Percentiles rank a stretch among this genome's conserved stretches.
Conservation (phyloP, 1,140 invertebrate species). For the Bombus waltoni region DNA sequence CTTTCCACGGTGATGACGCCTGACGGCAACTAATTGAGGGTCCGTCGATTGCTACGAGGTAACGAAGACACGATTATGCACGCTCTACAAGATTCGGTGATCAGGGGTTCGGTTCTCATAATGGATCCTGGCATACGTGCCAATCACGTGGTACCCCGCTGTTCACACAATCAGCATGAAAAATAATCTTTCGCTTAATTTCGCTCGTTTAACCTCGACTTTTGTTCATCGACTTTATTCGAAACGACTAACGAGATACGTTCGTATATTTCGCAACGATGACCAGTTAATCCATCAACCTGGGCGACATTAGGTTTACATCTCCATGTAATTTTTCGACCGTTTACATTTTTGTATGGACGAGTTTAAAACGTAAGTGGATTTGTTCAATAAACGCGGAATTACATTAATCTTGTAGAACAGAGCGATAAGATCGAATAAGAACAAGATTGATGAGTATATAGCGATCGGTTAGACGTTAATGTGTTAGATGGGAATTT, state of each 20-base stretch:
- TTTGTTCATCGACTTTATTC: not conserved
- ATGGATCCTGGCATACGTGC: constrained; percentile 68
- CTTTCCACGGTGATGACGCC: constrained; percentile 62
- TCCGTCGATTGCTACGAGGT: constrained; percentile 27
- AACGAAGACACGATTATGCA: constrained; percentile 77
- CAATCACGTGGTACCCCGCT: constrained; percentile 53
- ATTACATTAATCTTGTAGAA: not conserved
- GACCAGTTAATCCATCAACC: not conserved
- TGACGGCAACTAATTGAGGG: constrained; percentile 73
- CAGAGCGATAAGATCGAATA: too few relatives aligned
- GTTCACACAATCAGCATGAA: constrained; percentile 30
- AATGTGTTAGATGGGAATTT: too few relatives aligned
- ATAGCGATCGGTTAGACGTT: too few relatives aligned
- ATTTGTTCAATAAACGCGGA: too few relatives aligned
- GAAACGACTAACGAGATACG: not conserved
- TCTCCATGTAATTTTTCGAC: too few relatives aligned
- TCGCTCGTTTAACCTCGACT: not conserved
- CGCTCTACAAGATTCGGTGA: constrained; percentile 70
- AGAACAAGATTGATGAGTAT: too few relatives aligned
- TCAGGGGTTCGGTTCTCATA: constrained; percentile 64
- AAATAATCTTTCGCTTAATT: constrained; percentile 26
- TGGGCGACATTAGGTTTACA: not conserved
- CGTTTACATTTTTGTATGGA: too few relatives aligned
- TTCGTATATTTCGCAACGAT: not conserved
- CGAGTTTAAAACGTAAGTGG: too few relatives aligned